Evolutionary conservation across 2,113 vertebrate genomes (phyloP).

Genomic region (Circaetus cinerascens): DNA sequence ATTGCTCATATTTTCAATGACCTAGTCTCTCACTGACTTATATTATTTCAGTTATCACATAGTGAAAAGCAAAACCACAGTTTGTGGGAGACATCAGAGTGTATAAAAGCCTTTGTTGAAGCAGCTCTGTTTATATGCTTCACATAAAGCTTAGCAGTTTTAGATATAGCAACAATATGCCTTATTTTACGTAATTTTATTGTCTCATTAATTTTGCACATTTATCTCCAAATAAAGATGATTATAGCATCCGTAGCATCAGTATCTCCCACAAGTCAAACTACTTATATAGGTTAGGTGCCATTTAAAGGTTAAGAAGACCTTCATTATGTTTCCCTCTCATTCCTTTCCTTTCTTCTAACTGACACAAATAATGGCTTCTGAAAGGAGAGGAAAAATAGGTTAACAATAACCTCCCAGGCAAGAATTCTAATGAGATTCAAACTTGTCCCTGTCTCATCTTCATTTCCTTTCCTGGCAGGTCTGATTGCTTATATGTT

Average conservation of each 20-base stretch:
- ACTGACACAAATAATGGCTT: conserved; percentile 37
- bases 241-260: background rate
- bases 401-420: conserved; percentile 44
- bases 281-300: background rate
- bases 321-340: background rate
- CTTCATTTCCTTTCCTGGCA: conserved; percentile 39
- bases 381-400: conserved; percentile 26
- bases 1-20: background rate
- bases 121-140: background rate
- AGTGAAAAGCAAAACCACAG: background rate
- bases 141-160: background rate
- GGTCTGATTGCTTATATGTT: conserved; percentile 30
- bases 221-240: background rate
- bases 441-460: background rate
- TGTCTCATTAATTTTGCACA: background rate
- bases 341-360: background rate
- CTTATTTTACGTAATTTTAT: background rate
- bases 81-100: background rate
- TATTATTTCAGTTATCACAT: background rate
- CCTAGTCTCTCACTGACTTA: background rate
- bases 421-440: conserved; percentile 52
- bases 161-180: background rate
- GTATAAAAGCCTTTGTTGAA: background rate
- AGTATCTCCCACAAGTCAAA: background rate
- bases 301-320: conserved; percentile 15